Evolutionary conservation across 1,140 invertebrate species (phyloP).

Genomic region (Diabrotica undecimpunctata): DNA sequence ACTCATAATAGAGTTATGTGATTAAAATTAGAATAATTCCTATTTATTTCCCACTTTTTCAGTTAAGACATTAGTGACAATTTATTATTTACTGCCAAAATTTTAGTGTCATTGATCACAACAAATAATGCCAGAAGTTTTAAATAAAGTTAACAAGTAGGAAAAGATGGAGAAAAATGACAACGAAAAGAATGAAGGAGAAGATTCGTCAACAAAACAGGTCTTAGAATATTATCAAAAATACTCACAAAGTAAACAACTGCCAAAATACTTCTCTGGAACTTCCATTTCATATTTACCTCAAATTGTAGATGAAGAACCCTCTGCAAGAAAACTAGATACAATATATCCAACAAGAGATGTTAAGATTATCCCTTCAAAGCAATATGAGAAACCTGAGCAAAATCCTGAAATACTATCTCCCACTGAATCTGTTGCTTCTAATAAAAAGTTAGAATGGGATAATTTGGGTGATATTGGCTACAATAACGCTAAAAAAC

Average conservation of each 20-base stretch:
- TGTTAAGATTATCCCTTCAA: constrained; percentile 4
- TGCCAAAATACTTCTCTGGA: constrained; percentile 44
- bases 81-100: background rate
- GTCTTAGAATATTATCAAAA: constrained; percentile 43
- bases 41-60: too few species aligned
- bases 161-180: too few species aligned
- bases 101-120: background rate
- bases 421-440: constrained; percentile 61
- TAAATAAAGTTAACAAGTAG: background rate
- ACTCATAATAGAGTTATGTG: too few species aligned
- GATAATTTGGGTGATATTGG: constrained; percentile 74
- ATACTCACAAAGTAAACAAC: constrained; percentile 38
- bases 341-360: constrained; percentile 4
- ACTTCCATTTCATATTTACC: constrained; percentile 30
- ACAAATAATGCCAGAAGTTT: background rate
- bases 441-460: constrained; percentile 67
- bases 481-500: constrained; percentile 52
- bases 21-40: too few species aligned
- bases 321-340: constrained; percentile 12
- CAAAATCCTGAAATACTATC: constrained; percentile 39
- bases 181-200: constrained; percentile 8
- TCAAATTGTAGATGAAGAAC: constrained; percentile 23
- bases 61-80: background rate
- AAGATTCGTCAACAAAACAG: constrained; percentile 30
- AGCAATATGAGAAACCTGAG: constrained; percentile 13